Base-by-base conservation (phyloP, 2,797 vertebrate genomes). In the Trematomus bernacchii region DNA sequence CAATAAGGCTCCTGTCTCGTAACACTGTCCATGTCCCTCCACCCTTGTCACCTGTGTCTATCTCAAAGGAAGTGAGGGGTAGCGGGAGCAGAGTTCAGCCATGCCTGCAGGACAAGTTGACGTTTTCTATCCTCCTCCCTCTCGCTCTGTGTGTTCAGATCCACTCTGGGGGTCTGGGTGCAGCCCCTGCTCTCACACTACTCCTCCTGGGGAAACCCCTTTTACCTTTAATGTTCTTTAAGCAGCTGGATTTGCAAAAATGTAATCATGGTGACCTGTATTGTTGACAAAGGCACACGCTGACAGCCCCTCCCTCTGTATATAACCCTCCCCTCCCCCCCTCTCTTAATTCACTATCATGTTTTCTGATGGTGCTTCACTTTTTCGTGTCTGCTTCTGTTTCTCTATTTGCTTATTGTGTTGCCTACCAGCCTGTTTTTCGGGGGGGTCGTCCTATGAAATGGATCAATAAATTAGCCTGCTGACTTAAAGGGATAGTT, bases 221-320 rank as follows among this genome's bases (percentile, higher is more conserved):
- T 43, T 43, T 65, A 4, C 66, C 64, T 69, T 21, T 55, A 46
- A 66, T 84, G 58, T 84, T 80, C 68, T 77, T 75, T 65, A 73
- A 91, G 90, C 90, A 91, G 91, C 89, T 92, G 88, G 90, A 85
- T 90, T 93, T 90, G 82, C 90, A 81, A 77, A 76, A 71, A 70
- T 71, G 66, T 91, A 84, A 90, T 73, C 83, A 83, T 86, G 85
- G 82, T 87, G 79, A 86, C 57, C 60, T 78, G 80, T 86, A 71
- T 85, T 81, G 82, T 90, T 87, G 83, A 91, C 76, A 77, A 87
- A 86, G 85, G 83, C 85, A 72, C 88, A 89, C 89, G 85, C 78
- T 73, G 82, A 89, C 83, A 62, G 80, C 61, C 75, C 21, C 60
- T 51, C 59, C 58, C 67, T 47, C 51, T 92, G 89, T 94, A 91